Evolutionary conservation across 2,113 vertebrate species (phyloP).

Genomic region (Catharus bicknelli): DNA sequence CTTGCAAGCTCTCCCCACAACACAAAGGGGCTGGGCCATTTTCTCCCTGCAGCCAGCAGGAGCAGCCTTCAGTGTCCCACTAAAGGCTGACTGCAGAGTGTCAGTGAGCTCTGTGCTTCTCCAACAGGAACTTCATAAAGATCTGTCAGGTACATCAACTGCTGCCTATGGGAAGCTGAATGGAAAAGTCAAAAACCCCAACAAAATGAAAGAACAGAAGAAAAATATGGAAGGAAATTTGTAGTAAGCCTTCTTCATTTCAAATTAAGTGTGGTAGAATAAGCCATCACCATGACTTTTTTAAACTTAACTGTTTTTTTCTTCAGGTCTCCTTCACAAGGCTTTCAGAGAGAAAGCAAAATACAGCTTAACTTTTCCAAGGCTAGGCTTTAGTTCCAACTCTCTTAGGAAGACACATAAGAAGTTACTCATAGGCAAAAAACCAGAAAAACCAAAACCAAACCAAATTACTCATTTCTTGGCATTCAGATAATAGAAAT

Average conservation of each 20-base stretch:
- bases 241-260: not conserved
- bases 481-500: constrained; percentile 2
- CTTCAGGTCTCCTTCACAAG: not conserved
- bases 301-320: not conserved
- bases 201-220: not conserved
- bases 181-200: not conserved
- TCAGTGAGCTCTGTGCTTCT: not conserved
- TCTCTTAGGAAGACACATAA: constrained; percentile 11
- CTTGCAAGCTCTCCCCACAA: accelerated
- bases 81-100: not conserved
- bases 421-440: not conserved
- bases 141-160: not conserved
- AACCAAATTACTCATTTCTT: constrained; percentile 22
- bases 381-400: not conserved
- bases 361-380: not conserved
- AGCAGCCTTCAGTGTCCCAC: not conserved
- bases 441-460: not conserved
- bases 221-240: not conserved
- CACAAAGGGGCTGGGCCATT: not conserved
- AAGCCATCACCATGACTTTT: not conserved
- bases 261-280: not conserved
- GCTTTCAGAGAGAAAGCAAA: not conserved
- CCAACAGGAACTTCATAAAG: not conserved
- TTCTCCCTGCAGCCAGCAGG: not conserved
- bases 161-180: not conserved